Percentiles rank a stretch among this genome's conserved stretches.
Conservation (phyloP, 2,888 invertebrate genomes). For the Heliconius cydno region DNA sequence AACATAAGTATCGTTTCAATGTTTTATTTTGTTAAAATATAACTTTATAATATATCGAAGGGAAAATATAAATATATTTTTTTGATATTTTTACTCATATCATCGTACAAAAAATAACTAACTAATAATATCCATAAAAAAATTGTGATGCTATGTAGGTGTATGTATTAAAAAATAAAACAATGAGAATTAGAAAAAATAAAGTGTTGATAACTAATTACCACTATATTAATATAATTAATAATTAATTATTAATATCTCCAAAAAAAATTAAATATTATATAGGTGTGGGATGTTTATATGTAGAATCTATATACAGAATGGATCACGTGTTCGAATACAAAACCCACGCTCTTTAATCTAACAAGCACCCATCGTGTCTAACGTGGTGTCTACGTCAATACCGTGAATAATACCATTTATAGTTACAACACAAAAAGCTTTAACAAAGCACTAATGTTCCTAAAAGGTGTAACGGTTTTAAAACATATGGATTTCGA, state of each 20-base stretch:
- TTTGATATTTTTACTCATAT: neutral
- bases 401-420: constrained; percentile 58
- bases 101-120: neutral
- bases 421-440: constrained; percentile 49
- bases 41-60: neutral
- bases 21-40: constrained; percentile 9
- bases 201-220: constrained; percentile 9
- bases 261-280: constrained; percentile 16
- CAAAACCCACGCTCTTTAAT: constrained; percentile 62
- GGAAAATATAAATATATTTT: neutral
- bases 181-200: neutral
- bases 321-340: constrained; percentile 59
- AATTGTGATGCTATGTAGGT: neutral
- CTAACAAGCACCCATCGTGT: constrained; percentile 57
- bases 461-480: constrained; percentile 22
- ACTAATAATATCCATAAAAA: neutral
- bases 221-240: constrained; percentile 9
- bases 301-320: constrained; percentile 48
- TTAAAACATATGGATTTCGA: neutral
- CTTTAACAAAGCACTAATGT: constrained; percentile 33
- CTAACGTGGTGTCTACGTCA: constrained; percentile 64
- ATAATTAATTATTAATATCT: neutral
- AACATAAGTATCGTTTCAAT: constrained; percentile 10
- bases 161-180: neutral
- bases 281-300: constrained; percentile 47